These are phyloP conservation scores for Ancistrus triradiatus DNA, from an alignment of 2,113 vertebrate species.

Conservation along the genomic window DNA sequence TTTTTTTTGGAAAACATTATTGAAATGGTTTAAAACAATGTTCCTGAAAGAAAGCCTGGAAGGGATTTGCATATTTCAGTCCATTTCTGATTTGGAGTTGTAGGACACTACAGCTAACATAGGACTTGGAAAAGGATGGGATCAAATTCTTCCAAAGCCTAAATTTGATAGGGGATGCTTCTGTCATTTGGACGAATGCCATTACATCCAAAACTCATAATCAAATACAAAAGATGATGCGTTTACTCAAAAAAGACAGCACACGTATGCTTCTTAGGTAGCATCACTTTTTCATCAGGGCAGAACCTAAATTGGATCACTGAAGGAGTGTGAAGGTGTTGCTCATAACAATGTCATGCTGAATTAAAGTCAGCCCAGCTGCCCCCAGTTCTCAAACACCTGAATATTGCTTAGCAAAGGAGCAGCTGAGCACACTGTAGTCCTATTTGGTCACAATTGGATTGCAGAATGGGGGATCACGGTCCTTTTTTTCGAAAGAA, in stretches of 20 bases:
- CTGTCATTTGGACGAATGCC: constrained; percentile 12
- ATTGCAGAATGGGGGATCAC: constrained; percentile 55
- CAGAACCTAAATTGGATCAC: constrained; percentile 45
- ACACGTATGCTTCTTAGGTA: constrained; percentile 18
- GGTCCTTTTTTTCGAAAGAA: constrained; percentile 47
- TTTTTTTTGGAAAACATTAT: too few species aligned
- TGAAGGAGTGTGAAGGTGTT: constrained; percentile 44
- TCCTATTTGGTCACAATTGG: constrained; percentile 57
- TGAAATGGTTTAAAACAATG: too few species aligned
- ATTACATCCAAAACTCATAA: constrained; percentile 10
- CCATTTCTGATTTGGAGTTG: too few species aligned
- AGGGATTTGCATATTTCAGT: too few species aligned
- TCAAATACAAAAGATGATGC: constrained; percentile 36
- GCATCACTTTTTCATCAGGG: constrained; percentile 33
- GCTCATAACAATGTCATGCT: constrained; percentile 55
- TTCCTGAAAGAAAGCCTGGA: too few species aligned
- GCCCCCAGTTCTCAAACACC: constrained; percentile 52
- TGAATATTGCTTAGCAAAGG: neutral
- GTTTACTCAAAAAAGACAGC: constrained; percentile 19
- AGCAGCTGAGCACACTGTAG: constrained; percentile 49
- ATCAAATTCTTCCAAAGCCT: too few species aligned
- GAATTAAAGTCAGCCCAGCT: constrained; percentile 49
- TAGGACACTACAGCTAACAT: too few species aligned
- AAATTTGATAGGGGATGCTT: constrained; percentile 37
- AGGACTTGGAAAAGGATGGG: too few species aligned